A percentile compares a stretch with the other conserved stretches of the same genome.
These are phyloP conservation scores for Pyralis farinalis DNA, from an alignment of 2,888 invertebrate species.

Conservation along the genomic window DNA sequence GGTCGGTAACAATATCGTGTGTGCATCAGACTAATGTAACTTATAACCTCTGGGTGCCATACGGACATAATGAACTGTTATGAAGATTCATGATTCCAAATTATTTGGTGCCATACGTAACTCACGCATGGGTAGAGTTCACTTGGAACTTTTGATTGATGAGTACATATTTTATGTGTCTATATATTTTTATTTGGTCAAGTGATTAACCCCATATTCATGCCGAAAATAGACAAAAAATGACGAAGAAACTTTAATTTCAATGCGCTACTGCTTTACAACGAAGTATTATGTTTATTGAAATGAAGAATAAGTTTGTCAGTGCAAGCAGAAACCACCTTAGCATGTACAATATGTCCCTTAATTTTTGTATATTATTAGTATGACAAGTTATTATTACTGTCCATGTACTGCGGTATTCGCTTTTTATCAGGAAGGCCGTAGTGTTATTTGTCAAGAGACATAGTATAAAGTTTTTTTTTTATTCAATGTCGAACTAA, in stretches of 20 bases:
- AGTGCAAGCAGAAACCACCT: too few species aligned
- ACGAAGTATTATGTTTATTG: too few species aligned
- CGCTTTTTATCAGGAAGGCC: too few species aligned
- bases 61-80: slow-evolving; percentile 28
- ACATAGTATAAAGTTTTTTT: too few species aligned
- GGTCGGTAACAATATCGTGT: slow-evolving; percentile 27
- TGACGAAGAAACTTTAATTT: not conserved
- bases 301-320: too few species aligned
- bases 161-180: slow-evolving; percentile 10
- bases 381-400: too few species aligned
- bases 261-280: too few species aligned
- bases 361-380: too few species aligned
- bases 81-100: slow-evolving; percentile 26
- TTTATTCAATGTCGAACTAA: too few species aligned
- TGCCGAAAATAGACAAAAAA: not conserved
- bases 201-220: slow-evolving; percentile 14
- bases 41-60: slow-evolving; percentile 17
- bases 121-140: slow-evolving; percentile 12
- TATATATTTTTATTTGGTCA: slow-evolving; percentile 11
- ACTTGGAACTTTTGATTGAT: slow-evolving; percentile 19
- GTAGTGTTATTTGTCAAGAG: too few species aligned
- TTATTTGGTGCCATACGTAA: slow-evolving; percentile 23
- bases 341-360: too few species aligned
- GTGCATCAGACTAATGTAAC: slow-evolving; percentile 9
- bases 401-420: too few species aligned